Base-by-base conservation (phyloP, 2,888 invertebrate genomes). In the Drosophila monieri region DNA sequence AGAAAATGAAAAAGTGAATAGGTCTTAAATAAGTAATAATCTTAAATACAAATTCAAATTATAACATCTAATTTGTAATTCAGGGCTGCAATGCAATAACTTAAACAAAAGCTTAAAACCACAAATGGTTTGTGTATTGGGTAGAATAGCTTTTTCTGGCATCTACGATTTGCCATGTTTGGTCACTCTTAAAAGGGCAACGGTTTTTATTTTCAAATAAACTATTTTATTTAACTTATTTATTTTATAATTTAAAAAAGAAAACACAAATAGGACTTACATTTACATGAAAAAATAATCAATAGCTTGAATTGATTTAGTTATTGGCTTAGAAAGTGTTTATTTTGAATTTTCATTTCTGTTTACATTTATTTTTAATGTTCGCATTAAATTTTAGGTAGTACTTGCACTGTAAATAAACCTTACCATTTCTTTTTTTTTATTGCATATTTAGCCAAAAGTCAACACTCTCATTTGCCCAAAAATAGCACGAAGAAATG, bases 381-480 rank as follows among this genome's bases (percentile, higher is more conserved):
- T 32, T 32, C 12, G 9, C 9, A 3, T 12, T 3, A 32, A 12
- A 32, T 12, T 32, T 32, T 10, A 27, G 9, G 27, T 27, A 27
- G 27, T 27, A 32, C 32, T 3, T 32, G 32, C 3, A 10, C n/a
- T 35, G 35, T n/a, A 35, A 35, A 35, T 35, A 6, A 35, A n/a
- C 12, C n/a, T 35, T 15, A 25, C 15, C 14, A 25, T 37, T 27
- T 56, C 25, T 25, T 49, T 32, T 25, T 14, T 14, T 18, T 25
- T 8, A 12, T 32, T 12, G 35, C 10, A 18, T n/a, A 21, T 27
- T 60, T 39, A 14, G 44, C 18, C 27, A 27, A 48, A 61, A 32
- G 60, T 58, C 60, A 48, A 58, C 15, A 39, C 8, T 46, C 37
- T 57, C 57, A 3, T 47, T 47, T 23, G 18, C 60, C 52, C 30